A percentile compares a stretch with the other conserved stretches of the same genome.
These are phyloP conservation scores for Mechanitis messenoides DNA, from an alignment of 2,888 invertebrate genomes.

Conservation along the genomic window DNA sequence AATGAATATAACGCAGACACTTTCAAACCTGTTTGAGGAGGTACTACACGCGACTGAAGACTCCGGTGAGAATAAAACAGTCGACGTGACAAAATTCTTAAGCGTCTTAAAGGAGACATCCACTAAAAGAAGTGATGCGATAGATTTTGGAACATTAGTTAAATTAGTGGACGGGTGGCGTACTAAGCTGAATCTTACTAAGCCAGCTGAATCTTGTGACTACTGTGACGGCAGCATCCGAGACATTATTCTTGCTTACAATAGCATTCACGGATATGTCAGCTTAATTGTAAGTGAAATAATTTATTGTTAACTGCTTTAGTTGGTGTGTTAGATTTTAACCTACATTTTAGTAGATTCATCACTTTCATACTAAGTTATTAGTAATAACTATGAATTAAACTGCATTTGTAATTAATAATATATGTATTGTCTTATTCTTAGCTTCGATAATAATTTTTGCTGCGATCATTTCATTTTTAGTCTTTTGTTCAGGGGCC, in stretches of 20 bases:
- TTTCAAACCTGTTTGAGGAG: constrained; percentile 63
- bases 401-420: too few relatives aligned
- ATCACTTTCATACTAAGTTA: neutral
- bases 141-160: constrained; percentile 62
- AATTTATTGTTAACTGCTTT: neutral
- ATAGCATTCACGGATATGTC: constrained; percentile 87
- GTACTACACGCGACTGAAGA: constrained; percentile 57
- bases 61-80: constrained; percentile 48
- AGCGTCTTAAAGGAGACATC: constrained; percentile 51
- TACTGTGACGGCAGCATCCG: constrained; percentile 79
- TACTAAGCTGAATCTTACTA: constrained; percentile 54
- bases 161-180: constrained; percentile 61
- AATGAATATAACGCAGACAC: constrained; percentile 59
- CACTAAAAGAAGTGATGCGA: constrained; percentile 48
- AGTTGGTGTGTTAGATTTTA: neutral
- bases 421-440: too few relatives aligned
- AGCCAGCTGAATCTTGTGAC: constrained; percentile 52
- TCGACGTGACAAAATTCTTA: constrained; percentile 56
- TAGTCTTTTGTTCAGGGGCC: too few relatives aligned
- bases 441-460: too few relatives aligned
- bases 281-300: constrained; percentile 82
- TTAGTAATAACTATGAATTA: too few relatives aligned
- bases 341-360: too few relatives aligned
- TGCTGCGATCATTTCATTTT: neutral
- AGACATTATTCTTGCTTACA: constrained; percentile 79